Evolutionary conservation across 2,888 invertebrate genomes (phyloP), one percentile per base, ranked within the genome.

Genomic region (Lycophotia porphyrea): DNA sequence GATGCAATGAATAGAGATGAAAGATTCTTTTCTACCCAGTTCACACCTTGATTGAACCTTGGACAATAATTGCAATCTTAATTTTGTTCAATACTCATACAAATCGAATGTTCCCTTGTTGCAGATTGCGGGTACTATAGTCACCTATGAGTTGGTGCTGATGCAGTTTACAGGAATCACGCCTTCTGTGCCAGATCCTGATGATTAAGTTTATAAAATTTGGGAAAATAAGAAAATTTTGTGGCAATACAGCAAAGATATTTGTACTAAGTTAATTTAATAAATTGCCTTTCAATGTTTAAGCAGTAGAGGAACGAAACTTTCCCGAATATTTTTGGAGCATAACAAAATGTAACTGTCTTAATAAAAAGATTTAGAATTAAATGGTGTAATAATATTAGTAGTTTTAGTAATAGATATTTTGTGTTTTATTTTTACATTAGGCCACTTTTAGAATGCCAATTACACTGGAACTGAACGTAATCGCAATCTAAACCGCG

Each of bases 101-200:
- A 15, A 61, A 42, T 24, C 11, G 7, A 31, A 15, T 61, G 13
- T 39, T 39, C 34, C 34, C 67, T 67, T 78, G 64, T 85, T 84
- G n/a, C 86, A 90, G 89, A 87, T 90, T 61, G 89, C 90, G 0
- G 90, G 85, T 0, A 89, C 90, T 0, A 88, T 90, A 72, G 79
- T 91, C 1, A 90, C 90, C 0, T 91, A 91, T 24, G 97, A 97
- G 86, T 89, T 97, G 5, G 96, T 97, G 0, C 87, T 97, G 64
- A 90, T 97, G 81, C 97, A 97, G 88, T 96, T 97, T 42, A 89
- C 92, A 0, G 92, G 92, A 31, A 82, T 92, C 0, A 81, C 91
- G 1, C 91, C 91, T 0, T 18, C 61, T 15, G 66, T 60, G 1
- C 13, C 81, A 21, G 66, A 81, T 0, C 5, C 55, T 21, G n/a